A percentile compares a stretch with the other conserved stretches of the same genome.
Conservation (phyloP, 2,113 vertebrate species). For the Vidua chalybeata region DNA sequence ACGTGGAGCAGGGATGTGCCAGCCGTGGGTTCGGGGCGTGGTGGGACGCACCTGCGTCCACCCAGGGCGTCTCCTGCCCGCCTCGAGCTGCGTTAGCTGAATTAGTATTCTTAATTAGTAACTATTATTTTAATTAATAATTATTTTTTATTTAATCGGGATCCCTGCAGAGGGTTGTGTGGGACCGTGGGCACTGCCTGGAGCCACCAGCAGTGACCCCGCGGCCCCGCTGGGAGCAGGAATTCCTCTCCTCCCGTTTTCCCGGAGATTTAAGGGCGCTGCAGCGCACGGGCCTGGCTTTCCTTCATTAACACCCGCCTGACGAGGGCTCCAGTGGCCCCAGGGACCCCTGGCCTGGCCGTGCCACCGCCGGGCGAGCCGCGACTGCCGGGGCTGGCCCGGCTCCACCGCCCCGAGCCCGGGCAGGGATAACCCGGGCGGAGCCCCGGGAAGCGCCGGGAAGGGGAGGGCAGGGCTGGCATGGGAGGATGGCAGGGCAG, state of each 20-base stretch:
- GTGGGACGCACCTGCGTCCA: fast-evolving
- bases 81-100: fast-evolving
- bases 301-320: not conserved
- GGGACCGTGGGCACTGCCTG: fast-evolving
- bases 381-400: fast-evolving
- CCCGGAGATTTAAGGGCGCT: not conserved
- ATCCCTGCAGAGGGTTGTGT: not conserved
- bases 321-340: not conserved
- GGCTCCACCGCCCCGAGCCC: fast-evolving
- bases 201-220: not conserved
- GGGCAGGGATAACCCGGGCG: not conserved
- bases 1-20: fast-evolving
- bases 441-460: not conserved
- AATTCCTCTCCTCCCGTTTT: not conserved
- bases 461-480: not conserved
- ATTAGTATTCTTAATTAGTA: no score
- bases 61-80: fast-evolving
- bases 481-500: not conserved
- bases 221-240: not conserved
- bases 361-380: not conserved
- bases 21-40: fast-evolving
- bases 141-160: not conserved
- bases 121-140: no score
- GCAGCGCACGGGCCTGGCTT: not conserved
- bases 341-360: not conserved